phyloP scores from a whole-genome alignment of 2,797 vertebrate genomes.

The Mus minutoides region DNA sequence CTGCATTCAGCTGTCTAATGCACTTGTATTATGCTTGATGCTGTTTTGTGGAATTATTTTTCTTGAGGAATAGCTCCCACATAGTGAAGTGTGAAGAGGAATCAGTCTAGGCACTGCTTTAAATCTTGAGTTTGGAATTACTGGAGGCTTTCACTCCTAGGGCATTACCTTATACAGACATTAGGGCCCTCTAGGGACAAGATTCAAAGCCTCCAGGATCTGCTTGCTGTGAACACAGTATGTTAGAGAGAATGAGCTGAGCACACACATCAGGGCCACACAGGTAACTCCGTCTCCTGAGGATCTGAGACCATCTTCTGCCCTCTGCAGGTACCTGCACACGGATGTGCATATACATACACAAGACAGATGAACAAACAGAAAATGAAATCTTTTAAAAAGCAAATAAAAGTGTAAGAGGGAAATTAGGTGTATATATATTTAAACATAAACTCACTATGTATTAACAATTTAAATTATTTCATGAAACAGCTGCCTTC shows the following conservation, averaged over 20 bases:
- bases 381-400: neutral
- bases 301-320: neutral
- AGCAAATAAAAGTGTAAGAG: neutral
- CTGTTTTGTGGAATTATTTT: constrained; percentile 30
- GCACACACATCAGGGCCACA: neutral
- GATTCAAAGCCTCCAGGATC: neutral
- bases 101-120: neutral
- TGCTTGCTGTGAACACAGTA: constrained; percentile 15
- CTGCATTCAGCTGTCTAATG: neutral
- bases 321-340: neutral
- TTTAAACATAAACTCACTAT: constrained; percentile 2
- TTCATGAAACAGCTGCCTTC: neutral
- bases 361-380: neutral
- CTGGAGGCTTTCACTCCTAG: neutral
- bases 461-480: constrained; percentile 31
- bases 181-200: neutral
- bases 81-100: constrained; percentile 1
- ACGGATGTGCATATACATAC: too few relatives aligned
- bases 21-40: neutral
- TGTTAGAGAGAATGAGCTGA: neutral
- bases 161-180: neutral
- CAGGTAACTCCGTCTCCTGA: neutral
- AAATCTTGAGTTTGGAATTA: neutral
- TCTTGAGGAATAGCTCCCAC: neutral
- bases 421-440: neutral